Base-by-base conservation (phyloP, 1,140 invertebrate genomes). In the Belonocnema kinseyi region DNA sequence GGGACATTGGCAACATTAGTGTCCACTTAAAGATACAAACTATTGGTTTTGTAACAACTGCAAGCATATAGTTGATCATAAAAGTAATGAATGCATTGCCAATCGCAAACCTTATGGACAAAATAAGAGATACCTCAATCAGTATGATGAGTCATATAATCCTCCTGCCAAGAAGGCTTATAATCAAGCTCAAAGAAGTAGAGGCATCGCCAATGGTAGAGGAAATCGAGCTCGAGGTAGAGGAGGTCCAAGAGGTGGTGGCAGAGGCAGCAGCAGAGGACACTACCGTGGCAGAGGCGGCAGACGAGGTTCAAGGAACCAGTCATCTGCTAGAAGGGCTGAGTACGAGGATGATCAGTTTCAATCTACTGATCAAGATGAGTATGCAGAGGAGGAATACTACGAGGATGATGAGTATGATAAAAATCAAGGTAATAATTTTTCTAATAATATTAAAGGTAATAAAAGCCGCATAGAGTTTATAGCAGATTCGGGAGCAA, bases 31-130 rank as follows among this genome's bases (percentile, higher is more conserved):
- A 52, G 61, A 76, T 33, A 1, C 56, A n/a, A 73, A 76, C 12
- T 8, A 51, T n/a, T 81, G 80, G 82, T 79, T 76, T 50, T 85
- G 82, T 19, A 79, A 85, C 52, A 46, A 26, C 17, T 83, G 78
- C 61, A 78, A 75, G 19, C 17, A 56, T 17, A 72, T 73, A 50
- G 75, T 73, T 3, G 72, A 81, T 66, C 79, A 83, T 53, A 79
- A 77, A 76, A 54, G 80, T 19, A 72, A 78, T 14, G 74, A 81
- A 17, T 81, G 80, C 13, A 2, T 66, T 4, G 17, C 19, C 19
- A 52, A 73, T 16, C 61, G 16, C 33, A 16, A 51, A 77, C 33
- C 61, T 80, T 52, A 33, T 72, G 58, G 74, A 74, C 52, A 66
- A 13, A 70, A 76, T 12, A 81, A 81, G 26, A 73, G 77, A 19